Percentiles rank a stretch among this genome's conserved stretches.
Conservation (phyloP, 92 coral and sea anemone species). For the Ricordea florida region DNA sequence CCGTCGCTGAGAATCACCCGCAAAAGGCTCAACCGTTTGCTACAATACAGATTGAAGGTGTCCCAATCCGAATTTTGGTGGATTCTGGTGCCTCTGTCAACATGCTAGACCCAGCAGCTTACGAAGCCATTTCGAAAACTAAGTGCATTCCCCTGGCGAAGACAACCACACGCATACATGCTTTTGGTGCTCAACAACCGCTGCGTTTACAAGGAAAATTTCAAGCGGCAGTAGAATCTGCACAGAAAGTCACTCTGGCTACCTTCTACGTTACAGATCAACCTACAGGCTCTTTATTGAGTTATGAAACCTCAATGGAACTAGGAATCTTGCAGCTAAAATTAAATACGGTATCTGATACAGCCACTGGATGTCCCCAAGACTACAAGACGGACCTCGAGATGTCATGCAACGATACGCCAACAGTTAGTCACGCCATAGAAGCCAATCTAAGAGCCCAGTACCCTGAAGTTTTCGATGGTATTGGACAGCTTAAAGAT, state of each 20-base stretch:
- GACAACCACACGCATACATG: neutral
- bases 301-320: conserved; percentile 10
- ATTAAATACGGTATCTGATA: neutral
- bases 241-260: neutral
- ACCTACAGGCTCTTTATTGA: neutral
- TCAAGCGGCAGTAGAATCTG: neutral
- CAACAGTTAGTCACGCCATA: conserved; percentile 12
- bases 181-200: neutral
- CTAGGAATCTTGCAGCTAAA: too few species aligned
- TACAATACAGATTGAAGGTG: neutral
- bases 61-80: neutral
- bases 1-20: neutral
- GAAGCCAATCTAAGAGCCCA: conserved; percentile 2
- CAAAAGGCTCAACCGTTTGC: too few species aligned
- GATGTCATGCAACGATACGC: neutral
- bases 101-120: conserved; percentile 1
- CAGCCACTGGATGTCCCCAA: neutral
- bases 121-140: neutral
- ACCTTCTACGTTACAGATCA: conserved; percentile 5
- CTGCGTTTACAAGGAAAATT: conserved; percentile 12
- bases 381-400: conserved; percentile 1
- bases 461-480: conserved; percentile 27
- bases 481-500: conserved; percentile 9
- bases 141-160: neutral
- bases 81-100: conserved; percentile 30